Evolutionary conservation across 1,140 invertebrate species (phyloP).

Genomic region (Anoplophora glabripennis): DNA sequence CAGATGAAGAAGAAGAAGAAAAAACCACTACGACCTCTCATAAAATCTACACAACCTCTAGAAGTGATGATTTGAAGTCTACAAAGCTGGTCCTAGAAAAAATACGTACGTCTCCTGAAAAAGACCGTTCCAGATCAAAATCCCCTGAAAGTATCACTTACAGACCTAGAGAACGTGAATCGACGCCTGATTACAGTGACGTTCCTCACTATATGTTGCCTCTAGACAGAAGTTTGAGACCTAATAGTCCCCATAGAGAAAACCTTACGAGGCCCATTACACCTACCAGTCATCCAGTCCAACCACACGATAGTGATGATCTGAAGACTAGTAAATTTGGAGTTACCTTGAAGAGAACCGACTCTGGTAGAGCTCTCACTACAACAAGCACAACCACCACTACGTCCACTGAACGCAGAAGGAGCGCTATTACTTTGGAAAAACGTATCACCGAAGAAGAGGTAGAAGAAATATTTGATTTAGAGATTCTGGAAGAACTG

Average conservation of each 20-base stretch:
- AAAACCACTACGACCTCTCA: not conserved
- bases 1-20: not conserved
- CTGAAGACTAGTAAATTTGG: conserved; percentile 60
- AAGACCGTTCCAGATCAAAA: conserved; percentile 9
- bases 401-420: conserved; percentile 19
- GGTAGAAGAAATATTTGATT: conserved; percentile 69
- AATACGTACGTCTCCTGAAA: conserved; percentile 5
- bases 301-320: conserved; percentile 20
- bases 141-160: conserved; percentile 25
- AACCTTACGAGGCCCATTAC: no score
- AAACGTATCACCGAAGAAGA: conserved; percentile 48
- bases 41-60: not conserved
- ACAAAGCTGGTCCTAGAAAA: conserved; percentile 22
- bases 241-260: not conserved
- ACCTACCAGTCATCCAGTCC: not conserved
- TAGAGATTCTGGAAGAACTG: conserved; percentile 66
- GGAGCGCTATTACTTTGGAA: conserved; percentile 39
- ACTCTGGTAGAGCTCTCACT: conserved; percentile 49
- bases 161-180: not conserved
- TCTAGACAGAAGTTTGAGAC: conserved; percentile 34
- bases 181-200: conserved; percentile 30
- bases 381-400: conserved; percentile 42
- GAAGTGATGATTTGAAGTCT: conserved; percentile 24
- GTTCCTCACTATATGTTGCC: conserved; percentile 45
- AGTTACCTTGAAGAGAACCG: conserved; percentile 57